Conservation (phyloP, 2,113 vertebrate species). For the Isichthys henryi region DNA sequence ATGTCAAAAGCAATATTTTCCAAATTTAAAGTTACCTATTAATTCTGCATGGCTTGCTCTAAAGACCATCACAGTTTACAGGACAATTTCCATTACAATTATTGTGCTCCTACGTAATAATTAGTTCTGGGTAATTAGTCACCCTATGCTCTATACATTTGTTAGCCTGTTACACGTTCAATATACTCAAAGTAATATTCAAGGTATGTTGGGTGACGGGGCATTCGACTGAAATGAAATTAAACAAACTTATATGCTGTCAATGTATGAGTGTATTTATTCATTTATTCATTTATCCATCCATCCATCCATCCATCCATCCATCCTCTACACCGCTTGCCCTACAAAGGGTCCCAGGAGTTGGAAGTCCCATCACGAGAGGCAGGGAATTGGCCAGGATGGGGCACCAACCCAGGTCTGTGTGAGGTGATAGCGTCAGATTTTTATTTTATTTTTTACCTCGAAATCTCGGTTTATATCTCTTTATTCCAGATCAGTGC, state of each 20-base stretch:
- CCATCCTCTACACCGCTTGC: not conserved
- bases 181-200: not conserved
- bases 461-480: not conserved
- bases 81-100: not conserved
- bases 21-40: not conserved
- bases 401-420: not conserved
- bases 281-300: too few relatives aligned
- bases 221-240: too few relatives aligned
- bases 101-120: not conserved
- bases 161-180: not conserved
- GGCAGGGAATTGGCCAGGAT: not conserved
- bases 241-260: not conserved
- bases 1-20: not conserved
- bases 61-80: not conserved
- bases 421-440: too few relatives aligned
- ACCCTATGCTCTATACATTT: not conserved
- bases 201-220: too few relatives aligned
- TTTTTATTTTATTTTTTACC: not conserved
- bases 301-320: not conserved
- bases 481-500: not conserved
- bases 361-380: not conserved
- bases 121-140: not conserved
- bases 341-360: not conserved
- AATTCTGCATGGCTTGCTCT: not conserved
- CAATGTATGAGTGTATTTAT: not conserved